Conservation (phyloP, 1,140 invertebrate genomes). For the Manduca sexta region DNA sequence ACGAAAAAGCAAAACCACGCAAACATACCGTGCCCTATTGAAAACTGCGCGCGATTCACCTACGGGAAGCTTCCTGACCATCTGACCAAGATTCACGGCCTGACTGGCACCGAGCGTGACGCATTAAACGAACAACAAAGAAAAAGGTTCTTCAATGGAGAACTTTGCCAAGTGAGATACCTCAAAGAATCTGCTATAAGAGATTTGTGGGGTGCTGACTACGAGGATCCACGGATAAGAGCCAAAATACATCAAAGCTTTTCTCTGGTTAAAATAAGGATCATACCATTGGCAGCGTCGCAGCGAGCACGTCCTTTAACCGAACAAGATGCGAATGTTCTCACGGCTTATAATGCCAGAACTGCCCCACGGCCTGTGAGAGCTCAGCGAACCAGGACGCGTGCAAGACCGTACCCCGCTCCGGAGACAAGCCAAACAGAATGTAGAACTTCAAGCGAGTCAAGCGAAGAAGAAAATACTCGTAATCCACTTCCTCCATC, state of each 20-base stretch:
- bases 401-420: constrained; percentile 45
- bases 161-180: constrained; percentile 69
- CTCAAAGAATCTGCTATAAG: constrained; percentile 70
- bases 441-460: constrained; percentile 50
- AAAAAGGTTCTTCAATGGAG: constrained; percentile 71
- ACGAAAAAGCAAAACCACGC: constrained; percentile 72
- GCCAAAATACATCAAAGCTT: constrained; percentile 70
- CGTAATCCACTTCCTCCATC: constrained; percentile 51
- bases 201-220: constrained; percentile 69
- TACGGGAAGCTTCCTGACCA: constrained; percentile 71
- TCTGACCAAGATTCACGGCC: constrained; percentile 67
- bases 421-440: constrained; percentile 39
- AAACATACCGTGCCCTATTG: constrained; percentile 70
- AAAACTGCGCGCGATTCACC: constrained; percentile 70
- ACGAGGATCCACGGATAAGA: constrained; percentile 66
- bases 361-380: constrained; percentile 57
- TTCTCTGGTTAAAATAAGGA: constrained; percentile 66
- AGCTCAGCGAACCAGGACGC: constrained; percentile 45
- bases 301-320: constrained; percentile 63
- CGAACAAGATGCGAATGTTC: constrained; percentile 70
- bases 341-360: constrained; percentile 70
- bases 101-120: constrained; percentile 66
- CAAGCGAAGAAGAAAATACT: constrained; percentile 60
- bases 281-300: constrained; percentile 67
- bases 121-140: constrained; percentile 69